Conservation (phyloP, 2,797 vertebrate genomes). For the Rhynchonycteris naso region DNA sequence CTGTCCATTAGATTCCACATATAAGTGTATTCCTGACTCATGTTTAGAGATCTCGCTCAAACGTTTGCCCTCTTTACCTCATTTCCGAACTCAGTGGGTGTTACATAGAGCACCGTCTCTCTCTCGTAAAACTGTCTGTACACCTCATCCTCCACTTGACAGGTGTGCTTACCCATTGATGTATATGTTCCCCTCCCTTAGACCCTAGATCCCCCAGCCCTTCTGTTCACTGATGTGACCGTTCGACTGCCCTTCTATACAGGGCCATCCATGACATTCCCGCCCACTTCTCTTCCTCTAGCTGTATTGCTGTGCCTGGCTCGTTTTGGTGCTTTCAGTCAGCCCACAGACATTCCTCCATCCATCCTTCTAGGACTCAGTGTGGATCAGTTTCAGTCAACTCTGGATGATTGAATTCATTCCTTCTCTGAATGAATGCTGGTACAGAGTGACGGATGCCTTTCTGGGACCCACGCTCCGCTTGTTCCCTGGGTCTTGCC, state of each 20-base stretch:
- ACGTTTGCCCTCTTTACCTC: background rate
- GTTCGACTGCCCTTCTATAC: no score
- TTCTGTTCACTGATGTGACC: background rate
- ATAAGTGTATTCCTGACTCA: no score
- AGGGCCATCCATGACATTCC: background rate
- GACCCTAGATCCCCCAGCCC: no score
- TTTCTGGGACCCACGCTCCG: background rate
- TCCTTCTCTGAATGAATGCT: background rate
- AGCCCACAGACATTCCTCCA: background rate
- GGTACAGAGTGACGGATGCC: accelerated
- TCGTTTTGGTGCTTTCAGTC: background rate
- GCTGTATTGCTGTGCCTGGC: accelerated
- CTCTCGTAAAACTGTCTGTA: background rate
- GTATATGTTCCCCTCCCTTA: background rate
- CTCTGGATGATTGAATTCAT: background rate
- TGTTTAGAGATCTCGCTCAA: background rate
- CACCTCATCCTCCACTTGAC: background rate
- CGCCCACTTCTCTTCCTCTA: background rate
- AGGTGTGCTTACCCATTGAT: background rate
- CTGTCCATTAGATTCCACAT: no score
- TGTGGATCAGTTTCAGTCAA: background rate
- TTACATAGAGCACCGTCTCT: no score
- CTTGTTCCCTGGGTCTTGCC: background rate
- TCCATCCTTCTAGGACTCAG: background rate
- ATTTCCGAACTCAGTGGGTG: background rate